Evolutionary conservation across 2,888 invertebrate species (phyloP), one percentile per base, ranked within the genome.

Genomic region (Orthonychiurus folsomi): DNA sequence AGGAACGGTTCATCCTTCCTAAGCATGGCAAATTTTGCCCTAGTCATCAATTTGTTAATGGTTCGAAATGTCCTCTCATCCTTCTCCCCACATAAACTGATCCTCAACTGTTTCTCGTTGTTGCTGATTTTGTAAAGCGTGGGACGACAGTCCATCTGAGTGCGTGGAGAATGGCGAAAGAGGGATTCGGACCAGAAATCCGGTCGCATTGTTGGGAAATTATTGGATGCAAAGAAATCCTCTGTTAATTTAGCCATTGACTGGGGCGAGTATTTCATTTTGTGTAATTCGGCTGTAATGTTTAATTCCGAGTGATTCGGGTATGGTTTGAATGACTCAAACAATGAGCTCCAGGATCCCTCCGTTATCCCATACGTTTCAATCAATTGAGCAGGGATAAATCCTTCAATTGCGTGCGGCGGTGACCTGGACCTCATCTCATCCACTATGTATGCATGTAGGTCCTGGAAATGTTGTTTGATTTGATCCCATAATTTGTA

Each of bases 381-480:
- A 18, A 59, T n/a, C n/a, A 48, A 37, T 23, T 59, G 59, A 9
- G 48, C 59, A 3, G 59, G 59, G 20, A 59, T 59, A 21, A 37
- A 12, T 5, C 50, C 59, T 23, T 20, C 23, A 23, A 25, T 23
- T 5, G 9, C 15, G 15, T n/a, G 48, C 15, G 37, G 37, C 37
- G 37, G 9, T 37, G 37, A 37, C 37, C 37, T 37, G 5, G 27
- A 56, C 18, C 56, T 9, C n/a, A 56, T 3, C 20, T 25, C 26
- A 27, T 27, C 56, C 18, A 26, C 3, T 3, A 59, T 9, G 20
- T 48, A 47, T 5, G 48, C 59, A 50, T 59, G 59, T 12, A 59
- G 26, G 26, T 59, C 50, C 24, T 24, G 5, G 20, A 50, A 50
- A 9, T 50, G 50, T 37, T 47, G 59, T 50, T n/a, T n/a, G 5